Percentiles rank a stretch among this genome's conserved stretches.
These are phyloP conservation scores for Muntiacus reevesi DNA, from an alignment of 2,113 vertebrate species.

Conservation along the genomic window DNA sequence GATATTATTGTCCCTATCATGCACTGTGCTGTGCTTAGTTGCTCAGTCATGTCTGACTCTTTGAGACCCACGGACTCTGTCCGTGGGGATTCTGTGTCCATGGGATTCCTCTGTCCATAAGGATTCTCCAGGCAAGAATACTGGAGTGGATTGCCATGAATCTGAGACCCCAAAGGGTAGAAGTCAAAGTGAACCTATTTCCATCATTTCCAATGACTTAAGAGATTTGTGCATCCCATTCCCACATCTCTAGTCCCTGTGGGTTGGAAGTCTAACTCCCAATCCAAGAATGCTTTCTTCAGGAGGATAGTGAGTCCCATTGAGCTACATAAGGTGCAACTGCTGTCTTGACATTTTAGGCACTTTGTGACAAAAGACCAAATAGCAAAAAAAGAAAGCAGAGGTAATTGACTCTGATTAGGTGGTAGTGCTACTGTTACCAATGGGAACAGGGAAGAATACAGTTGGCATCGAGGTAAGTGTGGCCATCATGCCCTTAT, in stretches of 20 bases:
- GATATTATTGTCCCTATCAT: not conserved
- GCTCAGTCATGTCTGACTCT: not conserved
- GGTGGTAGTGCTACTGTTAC: not conserved
- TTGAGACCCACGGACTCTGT: fast-evolving
- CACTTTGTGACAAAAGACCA: not conserved
- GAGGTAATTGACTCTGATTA: not conserved
- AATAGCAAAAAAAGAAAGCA: not conserved
- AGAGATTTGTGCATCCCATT: not conserved
- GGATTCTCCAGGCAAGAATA: not conserved
- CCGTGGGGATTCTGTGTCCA: not conserved
- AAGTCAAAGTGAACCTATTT: not conserved
- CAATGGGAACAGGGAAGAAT: not conserved
- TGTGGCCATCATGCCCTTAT: not conserved
- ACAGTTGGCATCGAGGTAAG: not conserved
- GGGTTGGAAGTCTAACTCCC: not conserved
- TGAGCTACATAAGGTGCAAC: not conserved
- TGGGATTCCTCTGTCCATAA: not conserved
- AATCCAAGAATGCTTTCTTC: not conserved
- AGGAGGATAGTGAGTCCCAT: no score
- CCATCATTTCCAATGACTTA: not conserved
- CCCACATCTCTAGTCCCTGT: not conserved
- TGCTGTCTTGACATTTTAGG: not conserved
- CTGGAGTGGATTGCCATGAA: not conserved
- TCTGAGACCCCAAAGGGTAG: not conserved
- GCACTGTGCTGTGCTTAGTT: not conserved